phyloP scores from a whole-genome alignment of 2,113 vertebrate species.

The Micronisus gabar region DNA sequence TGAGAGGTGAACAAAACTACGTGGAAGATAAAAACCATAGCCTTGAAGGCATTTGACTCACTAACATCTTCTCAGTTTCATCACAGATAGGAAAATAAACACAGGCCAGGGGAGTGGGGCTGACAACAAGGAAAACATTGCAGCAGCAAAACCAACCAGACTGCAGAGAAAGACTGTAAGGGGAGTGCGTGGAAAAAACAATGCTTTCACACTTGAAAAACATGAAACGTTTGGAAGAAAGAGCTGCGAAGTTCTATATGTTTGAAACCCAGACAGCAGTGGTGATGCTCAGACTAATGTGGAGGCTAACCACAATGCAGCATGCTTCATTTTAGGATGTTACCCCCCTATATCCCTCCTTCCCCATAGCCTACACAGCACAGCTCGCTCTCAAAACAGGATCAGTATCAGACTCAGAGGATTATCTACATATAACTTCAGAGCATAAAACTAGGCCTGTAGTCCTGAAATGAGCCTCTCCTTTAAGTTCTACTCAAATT shows the following conservation, averaged over 20 bases:
- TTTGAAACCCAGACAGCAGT: not conserved
- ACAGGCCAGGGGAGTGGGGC: not conserved
- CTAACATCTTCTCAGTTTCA: not conserved
- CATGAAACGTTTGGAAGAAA: not conserved
- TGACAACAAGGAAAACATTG: not conserved
- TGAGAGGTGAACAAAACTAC: not conserved
- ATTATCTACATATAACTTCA: not conserved
- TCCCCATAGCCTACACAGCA: rapidly evolving
- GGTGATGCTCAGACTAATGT: not conserved
- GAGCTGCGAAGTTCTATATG: not conserved
- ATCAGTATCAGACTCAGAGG: not conserved
- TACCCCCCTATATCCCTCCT: not conserved
- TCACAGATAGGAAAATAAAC: not conserved
- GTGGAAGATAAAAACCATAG: not conserved
- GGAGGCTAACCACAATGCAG: not conserved
- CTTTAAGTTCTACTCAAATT: not conserved
- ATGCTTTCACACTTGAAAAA: not conserved
- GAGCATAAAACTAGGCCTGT: not conserved
- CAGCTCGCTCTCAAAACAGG: not conserved
- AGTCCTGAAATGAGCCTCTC: not conserved
- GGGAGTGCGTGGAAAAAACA: not conserved
- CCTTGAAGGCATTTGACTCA: not conserved
- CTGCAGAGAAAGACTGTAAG: not conserved
- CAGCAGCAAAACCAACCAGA: not conserved
- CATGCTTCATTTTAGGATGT: not conserved